Conservation (phyloP, 2,113 vertebrate species). For the Colaptes auratus region DNA sequence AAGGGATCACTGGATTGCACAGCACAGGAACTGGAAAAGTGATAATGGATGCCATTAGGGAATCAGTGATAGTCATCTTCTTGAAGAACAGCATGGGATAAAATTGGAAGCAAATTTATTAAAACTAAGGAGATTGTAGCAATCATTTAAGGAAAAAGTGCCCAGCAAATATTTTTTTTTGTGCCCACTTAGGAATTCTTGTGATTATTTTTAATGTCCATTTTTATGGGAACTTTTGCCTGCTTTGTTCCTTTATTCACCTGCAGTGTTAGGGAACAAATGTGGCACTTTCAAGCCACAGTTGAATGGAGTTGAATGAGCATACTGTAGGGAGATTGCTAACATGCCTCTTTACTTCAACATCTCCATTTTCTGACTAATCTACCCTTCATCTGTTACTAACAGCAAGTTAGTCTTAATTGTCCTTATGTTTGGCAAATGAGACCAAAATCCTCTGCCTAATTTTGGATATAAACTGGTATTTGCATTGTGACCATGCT, state of each 20-base stretch:
- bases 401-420: neutral
- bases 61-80: neutral
- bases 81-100: neutral
- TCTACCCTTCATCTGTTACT: neutral
- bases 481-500: neutral
- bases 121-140: neutral
- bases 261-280: neutral
- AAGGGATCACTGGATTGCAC: rapidly evolving
- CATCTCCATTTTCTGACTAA: neutral
- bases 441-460: neutral
- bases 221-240: neutral
- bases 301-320: neutral
- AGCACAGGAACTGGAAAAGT: neutral
- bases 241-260: neutral
- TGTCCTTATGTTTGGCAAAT: neutral
- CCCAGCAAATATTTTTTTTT: neutral
- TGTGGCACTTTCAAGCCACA: neutral
- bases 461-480: neutral
- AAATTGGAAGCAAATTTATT: neutral
- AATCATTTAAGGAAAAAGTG: neutral
- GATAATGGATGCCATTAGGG: neutral
- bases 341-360: neutral
- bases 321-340: neutral
- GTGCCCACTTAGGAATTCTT: neutral
- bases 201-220: neutral